Conservation (phyloP, 2,797 vertebrate species). For the Typhlichthys subterraneus region DNA sequence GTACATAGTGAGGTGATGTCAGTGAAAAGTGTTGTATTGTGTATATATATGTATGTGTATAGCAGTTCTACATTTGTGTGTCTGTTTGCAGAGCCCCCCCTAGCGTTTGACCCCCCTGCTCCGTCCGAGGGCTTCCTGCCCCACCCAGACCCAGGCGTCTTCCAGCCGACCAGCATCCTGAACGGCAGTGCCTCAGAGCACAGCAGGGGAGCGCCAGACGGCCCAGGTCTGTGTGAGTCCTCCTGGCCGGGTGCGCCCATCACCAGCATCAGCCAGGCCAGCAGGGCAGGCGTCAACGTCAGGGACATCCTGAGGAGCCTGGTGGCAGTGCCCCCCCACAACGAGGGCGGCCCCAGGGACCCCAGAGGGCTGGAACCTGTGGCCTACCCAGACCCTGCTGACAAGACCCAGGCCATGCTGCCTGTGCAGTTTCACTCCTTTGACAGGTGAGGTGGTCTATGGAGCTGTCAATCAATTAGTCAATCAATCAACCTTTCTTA, state of each 20-base stretch:
- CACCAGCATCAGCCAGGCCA: conserved; percentile 86
- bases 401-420: conserved; percentile 84
- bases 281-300: conserved; percentile 89
- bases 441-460: conserved; percentile 82
- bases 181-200: conserved; percentile 86
- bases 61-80: not conserved
- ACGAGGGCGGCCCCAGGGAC: conserved; percentile 79
- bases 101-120: conserved; percentile 74
- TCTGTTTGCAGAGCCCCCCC: conserved; percentile 79
- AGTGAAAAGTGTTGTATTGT: no score
- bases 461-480: no score
- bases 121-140: conserved; percentile 81
- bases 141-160: conserved; percentile 45
- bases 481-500: no score
- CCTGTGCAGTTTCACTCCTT: conserved; percentile 97
- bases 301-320: conserved; percentile 96
- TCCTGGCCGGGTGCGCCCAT: conserved; percentile 69
- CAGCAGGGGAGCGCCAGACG: conserved; percentile 68
- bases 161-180: conserved; percentile 79
- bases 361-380: conserved; percentile 83
- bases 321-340: conserved; percentile 83
- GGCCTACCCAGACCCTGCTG: conserved; percentile 84
- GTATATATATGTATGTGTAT: no score
- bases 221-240: conserved; percentile 39
- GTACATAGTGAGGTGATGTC: no score